Base-by-base conservation (phyloP, 2,113 vertebrate genomes). In the Aix galericulata region DNA sequence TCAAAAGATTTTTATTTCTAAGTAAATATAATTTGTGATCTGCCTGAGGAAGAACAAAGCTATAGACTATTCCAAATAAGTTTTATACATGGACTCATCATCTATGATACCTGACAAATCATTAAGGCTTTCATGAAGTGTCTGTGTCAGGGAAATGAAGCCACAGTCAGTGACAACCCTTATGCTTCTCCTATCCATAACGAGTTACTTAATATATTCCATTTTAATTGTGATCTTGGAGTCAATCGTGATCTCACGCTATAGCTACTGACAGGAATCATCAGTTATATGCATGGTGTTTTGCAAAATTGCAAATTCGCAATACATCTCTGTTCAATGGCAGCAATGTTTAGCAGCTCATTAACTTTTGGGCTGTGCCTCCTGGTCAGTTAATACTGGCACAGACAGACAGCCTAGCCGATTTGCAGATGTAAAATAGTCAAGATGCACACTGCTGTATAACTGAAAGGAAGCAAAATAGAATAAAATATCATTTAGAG, bases 231-330 rank as follows among this genome's bases (percentile, higher is more conserved):
- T 92, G 95, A 62, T 90, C 85, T 94, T 69, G 83, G 82, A 95
- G 86, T 94, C 91, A 92, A 58, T 96, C 63, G 31, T 94, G 93
- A 96, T 97, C 94, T 94, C 69, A 23, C 90, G 68, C 78, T 88
- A 8, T 79, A 89, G 77, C 95, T 94, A n/a, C 87, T 97, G 86
- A 91, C 93, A 86, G 93, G 91, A 97, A 82, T 97, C 95, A 97
- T 97, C 85, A 93, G 84, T 96, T 96, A 92, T 76, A 73, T 97
- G 93, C 42, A 13, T 36, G 88, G 42, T 96, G 83, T 96, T 98
- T 96, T 98, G 89, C 82, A 92, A 96, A 97, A 97, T 81, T 96
- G 91, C 86, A 67, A 84, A 93, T 97, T 97, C 96, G 82, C 89
- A 80, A 59, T 82, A 42, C 42, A 71, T 84, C 69, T 89, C 94